These are phyloP conservation scores for Orthosia cruda DNA, from an alignment of 2,888 invertebrate genomes.

Conservation along the genomic window DNA sequence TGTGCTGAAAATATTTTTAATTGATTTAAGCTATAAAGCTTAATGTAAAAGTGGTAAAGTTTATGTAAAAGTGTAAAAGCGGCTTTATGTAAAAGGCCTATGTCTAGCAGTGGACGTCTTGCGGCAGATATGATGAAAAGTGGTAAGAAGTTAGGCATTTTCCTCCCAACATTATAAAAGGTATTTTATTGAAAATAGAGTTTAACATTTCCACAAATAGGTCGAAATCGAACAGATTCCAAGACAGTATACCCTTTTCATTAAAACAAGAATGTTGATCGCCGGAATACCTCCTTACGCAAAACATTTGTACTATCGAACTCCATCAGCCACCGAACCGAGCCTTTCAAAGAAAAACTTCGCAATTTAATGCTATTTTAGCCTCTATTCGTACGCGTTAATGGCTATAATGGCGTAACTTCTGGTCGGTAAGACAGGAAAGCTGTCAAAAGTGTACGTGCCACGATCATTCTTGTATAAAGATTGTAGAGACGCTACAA, in stretches of 20 bases:
- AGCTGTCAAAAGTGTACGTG: constrained; percentile 64
- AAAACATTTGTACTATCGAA: constrained; percentile 51
- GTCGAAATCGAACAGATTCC: constrained; percentile 42
- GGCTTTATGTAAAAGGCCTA: too few relatives aligned
- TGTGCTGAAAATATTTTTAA: neutral
- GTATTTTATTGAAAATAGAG: constrained; percentile 27
- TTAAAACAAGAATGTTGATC: constrained; percentile 57
- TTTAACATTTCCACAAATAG: constrained; percentile 23
- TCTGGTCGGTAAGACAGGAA: constrained; percentile 62
- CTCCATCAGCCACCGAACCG: constrained; percentile 49
- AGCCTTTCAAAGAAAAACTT: constrained; percentile 55
- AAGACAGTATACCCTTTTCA: constrained; percentile 46
- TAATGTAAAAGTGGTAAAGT: too few relatives aligned
- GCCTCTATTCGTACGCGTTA: constrained; percentile 57
- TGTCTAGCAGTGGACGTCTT: too few relatives aligned
- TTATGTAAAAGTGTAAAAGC: too few relatives aligned
- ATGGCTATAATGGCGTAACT: constrained; percentile 64
- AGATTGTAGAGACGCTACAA: constrained; percentile 62
- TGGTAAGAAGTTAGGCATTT: neutral
- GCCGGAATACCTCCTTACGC: constrained; percentile 49
- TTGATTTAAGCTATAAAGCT: neutral
- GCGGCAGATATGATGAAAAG: too few relatives aligned
- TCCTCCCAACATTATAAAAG: neutral
- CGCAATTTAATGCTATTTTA: constrained; percentile 50
- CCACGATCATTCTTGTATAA: constrained; percentile 57